Evolutionary conservation across 2,797 vertebrate species (phyloP).

Genomic region (Tympanoctomys barrerae): DNA sequence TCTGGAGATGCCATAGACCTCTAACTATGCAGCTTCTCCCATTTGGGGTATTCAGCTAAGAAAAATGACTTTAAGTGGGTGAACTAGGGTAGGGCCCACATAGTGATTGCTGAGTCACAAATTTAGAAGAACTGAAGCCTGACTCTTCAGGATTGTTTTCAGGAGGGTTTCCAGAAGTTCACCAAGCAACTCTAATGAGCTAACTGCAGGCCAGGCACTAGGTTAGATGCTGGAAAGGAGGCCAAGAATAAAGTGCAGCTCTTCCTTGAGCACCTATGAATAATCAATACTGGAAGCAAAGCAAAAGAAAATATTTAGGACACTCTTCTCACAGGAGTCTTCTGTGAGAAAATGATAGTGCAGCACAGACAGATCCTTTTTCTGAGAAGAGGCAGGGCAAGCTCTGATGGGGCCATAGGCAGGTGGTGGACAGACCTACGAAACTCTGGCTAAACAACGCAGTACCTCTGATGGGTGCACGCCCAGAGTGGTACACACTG

Average conservation of each 20-base stretch:
- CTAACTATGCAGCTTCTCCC: not conserved
- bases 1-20: not conserved
- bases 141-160: not conserved
- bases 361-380: not conserved
- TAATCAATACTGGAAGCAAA: not conserved
- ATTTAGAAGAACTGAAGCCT: not conserved
- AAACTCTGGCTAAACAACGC: not conserved
- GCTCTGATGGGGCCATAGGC: too few relatives aligned
- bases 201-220: not conserved
- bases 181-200: not conserved
- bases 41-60: not conserved
- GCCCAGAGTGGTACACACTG: accelerated
- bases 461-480: not conserved
- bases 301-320: not conserved
- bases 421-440: too few relatives aligned
- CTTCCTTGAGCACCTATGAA: not conserved
- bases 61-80: not conserved
- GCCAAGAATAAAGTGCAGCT: not conserved
- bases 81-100: not conserved
- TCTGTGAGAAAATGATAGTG: not conserved
- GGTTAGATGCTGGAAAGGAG: not conserved
- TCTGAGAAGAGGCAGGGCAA: not conserved
- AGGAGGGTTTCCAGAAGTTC: not conserved
- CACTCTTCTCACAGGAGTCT: not conserved
- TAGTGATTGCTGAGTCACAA: not conserved